phyloP scores from a whole-genome alignment of 2,888 invertebrate genomes.

The Ophion obscuratus region DNA sequence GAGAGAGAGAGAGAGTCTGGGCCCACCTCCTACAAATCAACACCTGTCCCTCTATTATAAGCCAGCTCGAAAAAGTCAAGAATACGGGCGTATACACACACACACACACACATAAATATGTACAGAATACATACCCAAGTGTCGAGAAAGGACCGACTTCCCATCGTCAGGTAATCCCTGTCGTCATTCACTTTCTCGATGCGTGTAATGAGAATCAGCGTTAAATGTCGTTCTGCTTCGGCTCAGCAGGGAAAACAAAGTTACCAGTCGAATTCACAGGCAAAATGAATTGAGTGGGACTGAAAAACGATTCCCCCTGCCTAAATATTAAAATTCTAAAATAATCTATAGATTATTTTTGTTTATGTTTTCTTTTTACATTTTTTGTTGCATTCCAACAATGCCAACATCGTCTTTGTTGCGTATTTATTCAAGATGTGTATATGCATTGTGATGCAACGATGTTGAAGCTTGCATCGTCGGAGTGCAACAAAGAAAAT shows the following conservation, averaged over 20 bases:
- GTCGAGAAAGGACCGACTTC: slow-evolving; percentile 6
- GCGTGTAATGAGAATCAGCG: slow-evolving; percentile 8
- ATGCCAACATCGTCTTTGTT: no score
- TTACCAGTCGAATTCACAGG: not conserved
- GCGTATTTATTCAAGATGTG: no score
- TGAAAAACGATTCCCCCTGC: no score
- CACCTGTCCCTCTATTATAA: slow-evolving; percentile 71
- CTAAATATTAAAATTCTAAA: no score
- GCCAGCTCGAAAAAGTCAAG: slow-evolving; percentile 34
- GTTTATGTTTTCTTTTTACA: no score
- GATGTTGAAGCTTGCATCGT: no score
- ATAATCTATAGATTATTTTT: not conserved
- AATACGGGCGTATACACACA: slow-evolving; percentile 4
- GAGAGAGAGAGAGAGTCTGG: slow-evolving; percentile 32
- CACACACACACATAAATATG: not conserved
- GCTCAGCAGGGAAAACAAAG: not conserved
- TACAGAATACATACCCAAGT: not conserved
- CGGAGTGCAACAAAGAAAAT: no score
- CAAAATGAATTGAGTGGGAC: not conserved
- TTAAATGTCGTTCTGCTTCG: not conserved
- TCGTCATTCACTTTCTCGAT: slow-evolving; percentile 22
- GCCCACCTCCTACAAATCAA: slow-evolving; percentile 72
- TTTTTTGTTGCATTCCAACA: no score
- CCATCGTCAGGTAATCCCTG: slow-evolving; percentile 24
- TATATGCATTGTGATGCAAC: no score